Base-by-base conservation (phyloP, 2,113 vertebrate genomes). In the Melanocharis versteri region DNA sequence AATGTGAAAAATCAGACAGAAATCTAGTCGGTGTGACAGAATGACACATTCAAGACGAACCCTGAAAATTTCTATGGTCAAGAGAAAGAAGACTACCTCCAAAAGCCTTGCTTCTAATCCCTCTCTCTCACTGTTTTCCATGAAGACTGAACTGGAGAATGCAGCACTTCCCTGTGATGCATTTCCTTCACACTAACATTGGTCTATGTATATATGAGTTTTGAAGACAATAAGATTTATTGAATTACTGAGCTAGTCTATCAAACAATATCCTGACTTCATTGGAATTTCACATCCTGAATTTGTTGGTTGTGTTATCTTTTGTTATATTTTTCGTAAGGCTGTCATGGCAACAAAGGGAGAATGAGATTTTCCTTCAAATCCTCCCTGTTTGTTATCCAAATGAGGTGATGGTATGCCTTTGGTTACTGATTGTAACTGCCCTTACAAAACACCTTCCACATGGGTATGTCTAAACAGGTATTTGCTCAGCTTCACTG, bases 341-440 rank as follows among this genome's bases (percentile, higher is more conserved):
- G 47, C 71, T 96, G 85, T 88, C 87, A 96, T 88, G 60, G 78
- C 68, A 96, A 96, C 82, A 77, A 85, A 77, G 11, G 10, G 44
- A 77, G 28, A 66, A 64, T 0, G 5, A 83, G 27, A 56, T 96
- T 86, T 93, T 84, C 65, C 58, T 66, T 73, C 58, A 80, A 90
- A 58, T 58, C 64, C 33, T 69, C 47, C 24, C 35, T 56, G 22
- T 77, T 53, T 60, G 7, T 87, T 60, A 56, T 11, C 45, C 50
- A 56, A 50, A 62, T 45, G 18, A 91, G 90, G 17, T 50, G 45
- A 83, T 13, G 20, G 1, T n/a, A 9, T 84, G 50, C 21, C 27
- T 71, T 33, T 81, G 24, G 30, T 70, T 86, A 51, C 56, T 75
- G 83, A 51, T 53, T 70, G 21, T 21, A 51, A 73, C 50, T 6